Base-by-base conservation (phyloP, 2,888 invertebrate species). In the Nasonovia ribisnigri region DNA sequence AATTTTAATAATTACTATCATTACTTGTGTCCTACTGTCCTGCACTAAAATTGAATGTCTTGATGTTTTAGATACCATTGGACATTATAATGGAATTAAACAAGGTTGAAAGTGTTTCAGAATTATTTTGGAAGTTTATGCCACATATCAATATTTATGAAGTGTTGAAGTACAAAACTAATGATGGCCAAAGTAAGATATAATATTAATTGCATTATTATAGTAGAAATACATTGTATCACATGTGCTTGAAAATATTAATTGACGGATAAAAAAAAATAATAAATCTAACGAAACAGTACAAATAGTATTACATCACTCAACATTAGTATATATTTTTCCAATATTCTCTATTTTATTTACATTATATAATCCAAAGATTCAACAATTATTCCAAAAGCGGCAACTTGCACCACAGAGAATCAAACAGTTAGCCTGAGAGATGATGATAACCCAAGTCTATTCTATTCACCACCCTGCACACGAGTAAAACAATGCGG, bases 401-500 rank as follows among this genome's bases (percentile, higher is more conserved):
- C 95, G 42, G 96, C 96, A 54, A 95, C 94, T 90, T 96, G 96
- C 94, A 95, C 95, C 91, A 96, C 96, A 24, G 95, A 96, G 94
- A 94, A 96, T 26, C 95, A 95, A 94, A 95, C 96, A 1, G 96
- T 97, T 0, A 95, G 95, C 86, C 95, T 97, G 46, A 95, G 95
- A 46, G 94, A 94, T 4, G 91, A 93, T 10, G 94, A 95, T 36
- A 96, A 97, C 95, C 96, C 97, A 0, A 96, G 96, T 94, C 95
- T 96, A 11, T 95, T 97, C 46, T 97, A 96, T 95, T 96, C 96
- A 95, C 98, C 98, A 0, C 95, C 96, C 54, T 98, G 98, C 95
- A 97, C 97, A 16, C 96, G 97, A 92, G 96, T 97, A 11, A 96
- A 97, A 94, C 96, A 97, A 94, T 98, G 98, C 95, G 97, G 97